Base-by-base conservation (phyloP, 2,888 invertebrate species). In the Busseola fusca region DNA sequence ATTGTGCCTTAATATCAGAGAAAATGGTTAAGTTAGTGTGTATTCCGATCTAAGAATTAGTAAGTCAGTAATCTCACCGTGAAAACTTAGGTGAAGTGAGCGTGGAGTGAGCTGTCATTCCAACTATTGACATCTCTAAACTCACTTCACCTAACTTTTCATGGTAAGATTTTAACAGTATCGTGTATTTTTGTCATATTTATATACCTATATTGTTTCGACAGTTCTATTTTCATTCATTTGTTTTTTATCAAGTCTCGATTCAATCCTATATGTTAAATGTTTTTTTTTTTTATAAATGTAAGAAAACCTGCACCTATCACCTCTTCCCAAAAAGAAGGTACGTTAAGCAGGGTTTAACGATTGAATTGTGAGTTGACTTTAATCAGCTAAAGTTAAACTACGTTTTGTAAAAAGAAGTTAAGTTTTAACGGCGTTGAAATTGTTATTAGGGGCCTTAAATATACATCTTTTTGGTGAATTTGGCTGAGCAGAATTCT, bases 1-100 rank as follows among this genome's bases (percentile, higher is more conserved):
- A 87, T 86, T 86, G 89, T 89, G 89, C 89, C 89, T 89, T 88
- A 89, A 85, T 87, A 84, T 85, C 66, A 73, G 78, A 84, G 25
- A 83, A 74, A 74, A 73, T 66, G 68, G 62, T 78, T 81, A 82
- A 76, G 73, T 78, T 77, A 80, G 72, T 64, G 57, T 71, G 67
- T 76, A 80, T 71, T 78, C 60, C 70, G 64, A 73, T 67, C 1
- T 74, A 74, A 64, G 77, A 66, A 58, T 14, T 42, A 62, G 27
- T 65, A 68, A 84, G 83, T 83, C 74, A 83, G n/a, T 34, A n/a
- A n/a, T n/a, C n/a, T n/a, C n/a, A n/a, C n/a, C n/a, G n/a, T n/a
- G n/a, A n/a, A n/a, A n/a, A n/a, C n/a, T n/a, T n/a, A n/a, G n/a
- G n/a, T n/a, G n/a, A n/a, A n/a, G n/a, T n/a, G n/a, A n/a, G n/a